phyloP scores from a whole-genome alignment of 2,797 vertebrate genomes.

The Dromococcyx pavoninus region DNA sequence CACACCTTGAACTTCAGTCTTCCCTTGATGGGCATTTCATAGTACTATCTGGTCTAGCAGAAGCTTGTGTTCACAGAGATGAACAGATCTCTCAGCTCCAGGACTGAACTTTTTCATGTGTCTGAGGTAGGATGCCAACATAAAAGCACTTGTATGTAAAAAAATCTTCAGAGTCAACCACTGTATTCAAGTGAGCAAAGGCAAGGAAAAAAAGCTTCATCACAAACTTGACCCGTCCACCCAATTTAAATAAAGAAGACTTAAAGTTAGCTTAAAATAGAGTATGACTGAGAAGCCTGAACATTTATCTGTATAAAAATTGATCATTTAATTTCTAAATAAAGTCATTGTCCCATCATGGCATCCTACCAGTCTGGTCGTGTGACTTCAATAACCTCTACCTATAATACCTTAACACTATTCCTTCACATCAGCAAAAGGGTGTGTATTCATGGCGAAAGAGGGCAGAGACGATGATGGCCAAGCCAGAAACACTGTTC shows the following conservation, averaged over 20 bases:
- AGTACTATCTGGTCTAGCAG: neutral
- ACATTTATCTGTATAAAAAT: neutral
- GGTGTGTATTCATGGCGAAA: neutral
- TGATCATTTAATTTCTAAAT: neutral
- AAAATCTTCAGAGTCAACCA: neutral
- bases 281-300: neutral
- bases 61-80: neutral
- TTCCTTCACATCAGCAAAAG: neutral
- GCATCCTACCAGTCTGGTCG: neutral
- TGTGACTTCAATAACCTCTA: neutral
- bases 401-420: neutral
- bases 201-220: neutral
- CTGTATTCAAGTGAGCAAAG: neutral
- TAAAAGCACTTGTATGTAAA: neutral
- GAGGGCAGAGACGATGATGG: rapidly evolving
- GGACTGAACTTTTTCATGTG: neutral
- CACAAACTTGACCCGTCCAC: neutral
- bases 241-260: neutral
- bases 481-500: neutral
- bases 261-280: neutral
- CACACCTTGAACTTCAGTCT: neutral
- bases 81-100: neutral
- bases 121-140: neutral
- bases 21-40: neutral
- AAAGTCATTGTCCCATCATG: neutral